These are phyloP conservation scores for Chloromyia formosa DNA, from an alignment of 2,888 invertebrate genomes.

Conservation along the genomic window DNA sequence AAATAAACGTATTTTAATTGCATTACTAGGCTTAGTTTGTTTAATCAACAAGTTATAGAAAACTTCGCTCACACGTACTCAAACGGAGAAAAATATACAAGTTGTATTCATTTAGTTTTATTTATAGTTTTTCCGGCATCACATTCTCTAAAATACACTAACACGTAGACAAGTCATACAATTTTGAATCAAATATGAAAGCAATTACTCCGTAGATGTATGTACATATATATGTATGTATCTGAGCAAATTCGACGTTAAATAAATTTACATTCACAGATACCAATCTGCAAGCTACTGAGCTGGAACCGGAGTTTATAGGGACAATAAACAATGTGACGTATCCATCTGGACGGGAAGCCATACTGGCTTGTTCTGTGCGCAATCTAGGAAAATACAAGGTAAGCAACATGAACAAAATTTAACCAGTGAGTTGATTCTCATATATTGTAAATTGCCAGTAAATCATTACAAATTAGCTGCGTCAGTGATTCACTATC, in stretches of 20 bases:
- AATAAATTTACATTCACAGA: constrained; percentile 49
- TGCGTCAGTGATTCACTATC: constrained; percentile 25
- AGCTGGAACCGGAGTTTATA: constrained; percentile 64
- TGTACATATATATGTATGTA: too few relatives aligned
- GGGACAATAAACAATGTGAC: constrained; percentile 64
- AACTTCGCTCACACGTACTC: too few relatives aligned
- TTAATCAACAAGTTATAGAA: too few relatives aligned
- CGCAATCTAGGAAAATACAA: constrained; percentile 64
- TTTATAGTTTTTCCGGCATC: too few relatives aligned
- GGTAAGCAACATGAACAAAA: constrained; percentile 54
- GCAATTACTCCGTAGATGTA: too few relatives aligned
- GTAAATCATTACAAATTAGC: constrained; percentile 18
- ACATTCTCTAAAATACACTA: too few relatives aligned
- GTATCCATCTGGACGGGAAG: constrained; percentile 64
- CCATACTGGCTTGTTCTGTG: constrained; percentile 62
- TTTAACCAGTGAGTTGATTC: not conserved
- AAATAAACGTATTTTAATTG: too few relatives aligned
- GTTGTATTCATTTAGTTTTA: too few relatives aligned
- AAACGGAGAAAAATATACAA: too few relatives aligned
- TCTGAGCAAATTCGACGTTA: not conserved
- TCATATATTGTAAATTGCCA: not conserved
- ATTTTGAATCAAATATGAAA: too few relatives aligned
- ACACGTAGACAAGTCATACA: too few relatives aligned
- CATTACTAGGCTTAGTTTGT: too few relatives aligned
- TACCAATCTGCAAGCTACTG: constrained; percentile 54